Percentiles rank a stretch among this genome's conserved stretches.
Evolutionary conservation across 2,888 invertebrate genomes (phyloP).

Genomic region (Meta bourneti): DNA sequence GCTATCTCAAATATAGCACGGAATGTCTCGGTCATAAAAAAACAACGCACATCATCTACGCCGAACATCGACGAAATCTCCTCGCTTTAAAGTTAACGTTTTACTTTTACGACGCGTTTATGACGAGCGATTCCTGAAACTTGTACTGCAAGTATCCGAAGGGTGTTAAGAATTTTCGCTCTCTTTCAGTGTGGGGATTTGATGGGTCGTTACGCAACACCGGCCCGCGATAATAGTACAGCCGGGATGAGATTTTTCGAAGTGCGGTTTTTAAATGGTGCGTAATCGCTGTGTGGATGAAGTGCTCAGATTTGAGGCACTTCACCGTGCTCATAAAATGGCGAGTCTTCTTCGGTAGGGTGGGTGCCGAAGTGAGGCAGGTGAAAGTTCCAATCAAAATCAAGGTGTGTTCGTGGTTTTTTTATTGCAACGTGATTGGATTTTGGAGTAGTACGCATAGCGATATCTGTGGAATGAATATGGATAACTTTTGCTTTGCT

Average conservation of each 20-base stretch:
- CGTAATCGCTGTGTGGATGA: slow-evolving; percentile 29
- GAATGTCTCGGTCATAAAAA: not conserved
- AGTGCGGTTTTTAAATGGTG: slow-evolving; percentile 5
- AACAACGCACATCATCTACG: not conserved
- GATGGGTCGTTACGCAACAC: slow-evolving; percentile 35
- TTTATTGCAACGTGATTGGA: not conserved
- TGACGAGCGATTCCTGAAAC: slow-evolving; percentile 50
- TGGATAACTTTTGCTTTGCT: too few species aligned
- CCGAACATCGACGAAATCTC: not conserved
- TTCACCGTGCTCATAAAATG: not conserved
- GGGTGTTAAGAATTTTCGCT: slow-evolving; percentile 39
- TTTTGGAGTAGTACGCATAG: not conserved
- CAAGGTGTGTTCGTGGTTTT: not conserved
- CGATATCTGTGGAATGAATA: too few species aligned
- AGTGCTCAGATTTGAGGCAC: not conserved
- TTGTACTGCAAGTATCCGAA: slow-evolving; percentile 24
- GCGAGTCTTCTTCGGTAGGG: not conserved
- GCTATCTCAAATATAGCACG: not conserved
- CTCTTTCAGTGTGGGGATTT: not conserved
- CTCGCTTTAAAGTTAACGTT: slow-evolving; percentile 32
- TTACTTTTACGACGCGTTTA: slow-evolving; percentile 44
- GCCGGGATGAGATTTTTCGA: slow-evolving; percentile 28
- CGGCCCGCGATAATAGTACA: not conserved
- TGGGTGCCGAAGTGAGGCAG: not conserved
- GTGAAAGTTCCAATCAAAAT: not conserved